Base-by-base conservation (phyloP, 1,140 invertebrate species). In the Adoxophyes honmai region DNA sequence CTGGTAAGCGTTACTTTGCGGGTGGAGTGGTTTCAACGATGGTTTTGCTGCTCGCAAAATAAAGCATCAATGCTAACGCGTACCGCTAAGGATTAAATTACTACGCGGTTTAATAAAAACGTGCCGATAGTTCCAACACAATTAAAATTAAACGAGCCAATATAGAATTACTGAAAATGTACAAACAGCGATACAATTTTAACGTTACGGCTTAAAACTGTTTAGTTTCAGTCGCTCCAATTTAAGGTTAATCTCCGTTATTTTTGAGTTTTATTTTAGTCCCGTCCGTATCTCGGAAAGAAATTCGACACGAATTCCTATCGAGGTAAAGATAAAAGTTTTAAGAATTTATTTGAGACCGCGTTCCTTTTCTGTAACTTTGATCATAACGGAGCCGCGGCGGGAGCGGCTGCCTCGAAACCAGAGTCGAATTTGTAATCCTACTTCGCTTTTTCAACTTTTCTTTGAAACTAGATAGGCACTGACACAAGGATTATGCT, bases 251-350 rank as follows among this genome's bases (percentile, higher is more conserved):
- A 48, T 48, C 42, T 33, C 21, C 21, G 42, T 48, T 48, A 48
- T 48, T 28, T 48, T 48, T 33, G 42, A 48, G 42, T 48, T 28
- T 48, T 48, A 48, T 48, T 48, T 48, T 48, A 18, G 42, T 48
- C 21, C 21, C 21, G 28, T 48, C 11, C 42, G n/a, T 48, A 48
- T 48, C 42, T 48, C 16, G 42, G n/a, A 48, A 44, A 48, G 42
- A 48, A 48, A 48, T 18, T 48, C 42, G 21, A 48, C 21, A 48
- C 42, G 42, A 48, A 48, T 48, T 48, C 42, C 42, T 76, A 73
- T 73, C 73, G 64, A 63, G 69, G 66, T 64, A 68, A 80, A 78
- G 75, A 79, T 77, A 73, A 79, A 85, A 82, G 70, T 80, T 82
- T 78, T 73, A 69, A 73, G 68, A 82, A 78, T 86, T 83, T 75